phyloP scores from a whole-genome alignment of 2,113 vertebrate species.

The Taxidea taxus region DNA sequence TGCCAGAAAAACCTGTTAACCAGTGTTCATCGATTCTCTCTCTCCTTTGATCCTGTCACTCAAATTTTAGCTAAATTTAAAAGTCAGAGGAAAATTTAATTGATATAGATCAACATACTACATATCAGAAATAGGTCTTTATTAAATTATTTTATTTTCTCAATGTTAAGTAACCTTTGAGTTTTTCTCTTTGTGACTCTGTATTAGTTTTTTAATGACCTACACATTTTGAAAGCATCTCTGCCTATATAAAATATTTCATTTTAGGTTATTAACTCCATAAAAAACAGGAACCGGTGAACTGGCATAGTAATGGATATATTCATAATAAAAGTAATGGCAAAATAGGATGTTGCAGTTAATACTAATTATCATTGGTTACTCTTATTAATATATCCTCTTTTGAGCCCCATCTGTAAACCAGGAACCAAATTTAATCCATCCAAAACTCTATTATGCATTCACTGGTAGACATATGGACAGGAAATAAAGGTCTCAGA shows the following conservation, averaged over 20 bases:
- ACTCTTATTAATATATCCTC: background rate
- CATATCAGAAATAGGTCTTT: background rate
- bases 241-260: background rate
- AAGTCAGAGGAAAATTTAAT: background rate
- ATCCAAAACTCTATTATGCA: background rate
- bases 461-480: background rate
- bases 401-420: background rate
- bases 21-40: background rate
- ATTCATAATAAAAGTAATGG: background rate
- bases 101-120: background rate
- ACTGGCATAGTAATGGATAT: background rate
- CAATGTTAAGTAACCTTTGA: background rate
- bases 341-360: background rate
- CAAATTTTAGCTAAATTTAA: background rate
- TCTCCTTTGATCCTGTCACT: constrained; percentile 1
- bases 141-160: background rate
- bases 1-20: constrained; percentile 1
- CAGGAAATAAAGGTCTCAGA: background rate
- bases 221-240: background rate
- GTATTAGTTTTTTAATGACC: background rate
- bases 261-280: background rate
- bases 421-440: background rate
- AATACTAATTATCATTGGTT: background rate
- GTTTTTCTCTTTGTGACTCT: background rate
- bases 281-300: background rate